Evolutionary conservation across 2,797 vertebrate species (phyloP).

Genomic region (Vespertilio murinus): DNA sequence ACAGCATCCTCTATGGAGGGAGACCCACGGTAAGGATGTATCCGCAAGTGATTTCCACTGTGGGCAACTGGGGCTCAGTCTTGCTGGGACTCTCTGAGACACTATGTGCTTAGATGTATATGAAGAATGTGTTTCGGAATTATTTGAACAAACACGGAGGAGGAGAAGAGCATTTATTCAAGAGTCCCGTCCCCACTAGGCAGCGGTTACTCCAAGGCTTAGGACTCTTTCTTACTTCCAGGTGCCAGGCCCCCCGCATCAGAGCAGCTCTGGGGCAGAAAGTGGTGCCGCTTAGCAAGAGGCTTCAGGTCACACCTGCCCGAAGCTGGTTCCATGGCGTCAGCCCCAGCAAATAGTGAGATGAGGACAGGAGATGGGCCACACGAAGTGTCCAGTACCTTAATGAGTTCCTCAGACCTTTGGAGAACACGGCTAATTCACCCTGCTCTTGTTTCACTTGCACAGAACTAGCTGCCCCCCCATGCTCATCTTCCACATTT

Average conservation of each 20-base stretch:
- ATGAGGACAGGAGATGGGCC: not conserved
- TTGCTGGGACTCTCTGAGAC: not conserved
- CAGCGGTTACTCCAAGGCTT: not conserved
- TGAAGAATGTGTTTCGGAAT: not conserved
- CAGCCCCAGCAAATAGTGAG: not conserved
- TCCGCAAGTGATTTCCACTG: not conserved
- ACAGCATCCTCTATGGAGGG: not conserved
- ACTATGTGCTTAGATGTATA: not conserved
- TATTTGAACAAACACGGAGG: not conserved
- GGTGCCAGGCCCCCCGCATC: not conserved
- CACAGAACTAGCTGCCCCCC: not conserved
- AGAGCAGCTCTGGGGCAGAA: not conserved
- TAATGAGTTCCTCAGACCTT: not conserved
- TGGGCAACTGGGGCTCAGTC: not conserved
- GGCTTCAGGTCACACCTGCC: not conserved
- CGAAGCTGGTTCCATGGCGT: not conserved
- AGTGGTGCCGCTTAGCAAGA: not conserved
- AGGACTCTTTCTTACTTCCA: not conserved
- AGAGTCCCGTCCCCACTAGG: not conserved
- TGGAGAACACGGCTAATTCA: not conserved
- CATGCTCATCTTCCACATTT: not conserved
- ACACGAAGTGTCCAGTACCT: not conserved
- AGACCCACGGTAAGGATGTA: not conserved
- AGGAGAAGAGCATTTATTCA: not conserved
- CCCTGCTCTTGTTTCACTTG: not conserved